Percentiles rank a stretch among this genome's conserved stretches.
phyloP scores from a whole-genome alignment of 1,140 invertebrate species.

The Drosophila pruinosa region DNA sequence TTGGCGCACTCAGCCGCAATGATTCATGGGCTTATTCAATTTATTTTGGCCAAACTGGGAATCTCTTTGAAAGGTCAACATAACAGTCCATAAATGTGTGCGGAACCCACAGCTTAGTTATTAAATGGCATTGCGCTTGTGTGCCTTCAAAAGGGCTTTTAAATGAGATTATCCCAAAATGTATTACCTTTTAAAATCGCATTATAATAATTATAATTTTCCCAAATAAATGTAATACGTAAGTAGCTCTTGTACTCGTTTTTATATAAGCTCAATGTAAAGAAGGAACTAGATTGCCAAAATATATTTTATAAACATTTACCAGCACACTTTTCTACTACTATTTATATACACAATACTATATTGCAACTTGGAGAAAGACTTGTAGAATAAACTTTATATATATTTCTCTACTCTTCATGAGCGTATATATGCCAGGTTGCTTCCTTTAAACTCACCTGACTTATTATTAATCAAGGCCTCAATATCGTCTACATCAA shows the following conservation, averaged over 20 bases:
- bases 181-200: background rate
- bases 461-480: conserved; percentile 82
- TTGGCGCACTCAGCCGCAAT: conserved; percentile 18
- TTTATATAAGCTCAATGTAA: no score
- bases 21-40: conserved; percentile 35
- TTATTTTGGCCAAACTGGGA: conserved; percentile 9
- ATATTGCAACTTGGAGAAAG: no score
- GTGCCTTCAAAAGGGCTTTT: background rate
- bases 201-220: background rate
- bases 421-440: no score
- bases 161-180: background rate
- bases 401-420: no score
- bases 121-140: background rate
- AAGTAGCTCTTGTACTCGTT: no score
- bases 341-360: no score
- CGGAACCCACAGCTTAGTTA: background rate
- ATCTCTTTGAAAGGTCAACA: conserved; percentile 14
- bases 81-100: background rate
- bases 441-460: conserved; percentile 59
- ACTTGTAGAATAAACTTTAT: no score
- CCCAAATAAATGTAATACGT: background rate
- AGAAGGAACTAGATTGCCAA: no score
- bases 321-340: no score
- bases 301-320: no score
- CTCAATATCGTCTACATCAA: conserved; percentile 79